Base-by-base conservation (phyloP, 2,797 vertebrate species). In the Okamejei kenojei region DNA sequence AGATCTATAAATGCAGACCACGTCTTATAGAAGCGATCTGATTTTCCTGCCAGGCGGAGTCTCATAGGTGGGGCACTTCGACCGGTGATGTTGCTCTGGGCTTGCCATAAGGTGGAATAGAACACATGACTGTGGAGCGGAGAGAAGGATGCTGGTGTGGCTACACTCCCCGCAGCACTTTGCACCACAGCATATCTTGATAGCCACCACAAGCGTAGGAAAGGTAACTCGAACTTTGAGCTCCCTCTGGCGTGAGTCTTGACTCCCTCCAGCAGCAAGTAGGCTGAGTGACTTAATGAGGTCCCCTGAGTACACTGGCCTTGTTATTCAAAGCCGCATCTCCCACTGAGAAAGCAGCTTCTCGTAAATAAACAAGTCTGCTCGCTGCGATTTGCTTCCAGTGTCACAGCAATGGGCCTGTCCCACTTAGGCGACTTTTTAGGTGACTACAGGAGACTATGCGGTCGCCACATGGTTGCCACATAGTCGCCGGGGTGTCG, bases 271-370 rank as follows among this genome's bases (percentile, higher is more conserved):
- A 35, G 32, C 7, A 7, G 23, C 23, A 11, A 3, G 29, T 29
- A 13, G 21, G 10, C 9, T 21, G 61, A 88, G 1, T 35, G 84
- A 88, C 7, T 88, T 65, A 61, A 86, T 86, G 32, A 5, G 45
- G 45, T 58, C 82, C 63, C 82, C 45, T 58, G 32, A n/a, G n/a
- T 15, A 65, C n/a, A 35, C 7, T 10, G n/a, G n/a, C 6, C 29
- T 88, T 88, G 82, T 88, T 88, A 68, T 88, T 88, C 61, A 68
- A 88, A 88, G 15, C 29, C 3, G n/a, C 10, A 35, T 68, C n/a
- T 32, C 61, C n/a, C 84, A 9, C n/a, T 68, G 15, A 21, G 82
- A 7, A 8, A 35, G n/a, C 8, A 19, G 17, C 17, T 7, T 21
- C 63, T 35, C 17, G 32, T 1, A n/a, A 21, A 88, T 88, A 88